Base-by-base conservation (phyloP, 2,888 invertebrate genomes). In the Drosophila fulvimacula region DNA sequence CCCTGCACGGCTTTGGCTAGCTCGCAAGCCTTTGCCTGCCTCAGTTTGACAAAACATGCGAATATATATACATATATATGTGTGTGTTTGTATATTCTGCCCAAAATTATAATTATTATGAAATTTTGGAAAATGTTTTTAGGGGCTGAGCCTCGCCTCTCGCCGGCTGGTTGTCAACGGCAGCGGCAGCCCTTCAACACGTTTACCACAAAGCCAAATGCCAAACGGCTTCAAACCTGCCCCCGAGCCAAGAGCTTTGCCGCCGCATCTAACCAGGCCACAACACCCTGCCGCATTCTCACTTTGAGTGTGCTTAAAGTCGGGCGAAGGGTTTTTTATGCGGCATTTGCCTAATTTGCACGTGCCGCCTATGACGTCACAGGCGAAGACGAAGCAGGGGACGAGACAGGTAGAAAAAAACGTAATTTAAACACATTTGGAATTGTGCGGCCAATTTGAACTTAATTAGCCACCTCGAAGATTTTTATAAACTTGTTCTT, bases 101-200 rank as follows among this genome's bases (percentile, higher is more conserved):
- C 30, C 79, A 79, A 71, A 87, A 81, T 88, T 85, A 82, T 83
- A 85, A 83, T 83, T 88, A 88, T 83, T 77, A 88, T 85, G 73
- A 80, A 85, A 88, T 83, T 82, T 77, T 63, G 64, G 64, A 69
- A 69, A 80, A 80, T 69, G 60, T 59, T 72, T 61, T 72, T 69
- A 41, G 34, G n/a, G 59, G 42, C 49, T 10, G n/a, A 58, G 19
- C 13, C 10, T 36, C 53, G 34, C 5, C 36, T 7, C 49, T 3
- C 36, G 7, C 32, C 6, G 5, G n/a, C 11, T 39, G 7, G 69
- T 81, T 87, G 79, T 81, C 79, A 83, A 59, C 65, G 73, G 53
- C 87, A 76, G 65, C 51, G 70, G 64, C 67, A 69, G 58, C 65
- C 71, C 57, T 41, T 82, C 81, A 78, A 70, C 87, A 76, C 81